phyloP scores from a whole-genome alignment of 1,140 invertebrate genomes.

The Lamellibrachia luymesi region DNA sequence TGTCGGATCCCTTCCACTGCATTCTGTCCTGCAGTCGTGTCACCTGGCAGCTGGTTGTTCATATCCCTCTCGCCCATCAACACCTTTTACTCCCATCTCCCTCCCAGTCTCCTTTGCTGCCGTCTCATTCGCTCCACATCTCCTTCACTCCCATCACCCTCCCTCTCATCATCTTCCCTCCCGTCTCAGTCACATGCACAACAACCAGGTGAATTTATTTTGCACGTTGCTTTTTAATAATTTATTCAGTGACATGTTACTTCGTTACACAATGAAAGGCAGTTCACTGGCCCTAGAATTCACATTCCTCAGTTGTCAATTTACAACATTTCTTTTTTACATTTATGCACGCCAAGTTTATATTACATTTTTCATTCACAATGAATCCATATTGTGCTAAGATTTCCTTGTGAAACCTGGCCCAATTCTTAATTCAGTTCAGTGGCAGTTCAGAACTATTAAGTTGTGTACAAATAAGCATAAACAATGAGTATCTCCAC shows the following conservation, averaged over 20 bases:
- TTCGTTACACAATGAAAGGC: background rate
- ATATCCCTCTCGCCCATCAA: too few relatives aligned
- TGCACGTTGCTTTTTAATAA: background rate
- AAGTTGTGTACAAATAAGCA: background rate
- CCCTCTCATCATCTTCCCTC: too few relatives aligned
- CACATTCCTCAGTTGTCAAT: background rate
- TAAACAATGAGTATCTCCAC: background rate
- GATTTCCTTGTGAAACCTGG: background rate
- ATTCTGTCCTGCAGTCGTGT: too few relatives aligned
- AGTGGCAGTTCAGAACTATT: background rate
- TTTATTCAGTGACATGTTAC: background rate
- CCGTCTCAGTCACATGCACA: background rate
- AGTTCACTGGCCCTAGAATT: background rate
- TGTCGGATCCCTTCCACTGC: too few relatives aligned
- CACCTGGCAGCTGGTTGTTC: too few relatives aligned
- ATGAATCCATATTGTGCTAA: background rate
- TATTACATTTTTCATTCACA: background rate
- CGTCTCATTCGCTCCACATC: too few relatives aligned
- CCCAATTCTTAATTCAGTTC: background rate
- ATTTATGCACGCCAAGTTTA: background rate
- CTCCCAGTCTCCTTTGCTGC: too few relatives aligned
- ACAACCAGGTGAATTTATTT: background rate
- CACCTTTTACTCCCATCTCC: too few relatives aligned
- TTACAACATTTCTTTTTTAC: background rate
- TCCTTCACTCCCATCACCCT: too few relatives aligned